Base-by-base conservation (phyloP, 2,888 invertebrate species). In the Metalampra italica region DNA sequence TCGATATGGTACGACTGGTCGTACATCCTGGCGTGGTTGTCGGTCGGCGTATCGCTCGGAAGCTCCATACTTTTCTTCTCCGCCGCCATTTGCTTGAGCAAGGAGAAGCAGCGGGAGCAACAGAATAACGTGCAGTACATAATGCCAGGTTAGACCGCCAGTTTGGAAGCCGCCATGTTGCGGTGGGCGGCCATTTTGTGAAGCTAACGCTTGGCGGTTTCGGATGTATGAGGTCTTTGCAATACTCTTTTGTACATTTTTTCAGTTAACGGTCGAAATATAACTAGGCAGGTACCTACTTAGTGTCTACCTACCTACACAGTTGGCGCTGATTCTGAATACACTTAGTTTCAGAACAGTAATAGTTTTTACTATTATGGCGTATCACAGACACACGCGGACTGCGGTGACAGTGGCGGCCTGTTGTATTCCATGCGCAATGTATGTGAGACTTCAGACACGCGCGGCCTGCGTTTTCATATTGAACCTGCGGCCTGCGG, bases 121-220 rank as follows among this genome's bases (percentile, higher is more conserved):
- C 91, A 92, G 72, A 92, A 94, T 75, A 95, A 95, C 83, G 94
- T 95, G 90, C 95, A 95, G 86, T 96, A 96, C 91, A 94, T 96
- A 75, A 95, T 95, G 95, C 95, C 95, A 94, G 95, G 95, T 95
- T 90, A 91, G 89, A 75, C 80, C 78, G 84, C 82, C 80, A 78
- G 78, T 43, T 74, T 71, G 70, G 50, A 49, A 54, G 57, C 61
- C 60, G 63, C 76, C 76, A 78, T 78, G 47, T 76, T 71, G 73
- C 47, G 52, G 54, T 52, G 58, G 61, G 61, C 64, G 58, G 66
- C 64, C 63, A 66, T 65, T 55, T 66, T 64, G 62, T 54, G 36
- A 22, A 22, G 36, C n/a, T 82, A 82, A 85, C 78, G 88, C 88
- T 88, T 88, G 75, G 71, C 78, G 86, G 86, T 78, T 73, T 60